These are phyloP conservation scores for Watsonalla binaria DNA, from an alignment of 2,888 invertebrate species.

Conservation along the genomic window DNA sequence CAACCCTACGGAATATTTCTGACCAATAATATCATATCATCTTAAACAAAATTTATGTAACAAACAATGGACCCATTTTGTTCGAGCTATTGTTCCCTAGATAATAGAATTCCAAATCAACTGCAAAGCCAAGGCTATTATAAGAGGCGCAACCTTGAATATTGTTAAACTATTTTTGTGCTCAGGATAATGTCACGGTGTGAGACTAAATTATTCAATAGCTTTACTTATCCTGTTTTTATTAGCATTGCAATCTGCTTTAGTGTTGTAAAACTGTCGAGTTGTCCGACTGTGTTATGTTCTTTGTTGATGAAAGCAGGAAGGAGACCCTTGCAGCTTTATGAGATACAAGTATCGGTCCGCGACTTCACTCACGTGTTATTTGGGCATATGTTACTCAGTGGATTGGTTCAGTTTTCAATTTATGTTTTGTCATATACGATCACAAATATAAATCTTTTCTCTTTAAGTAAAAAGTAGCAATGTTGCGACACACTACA, in stretches of 20 bases:
- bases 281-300: not conserved
- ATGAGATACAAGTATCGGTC: too few relatives aligned
- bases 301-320: not conserved
- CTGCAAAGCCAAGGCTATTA: not conserved
- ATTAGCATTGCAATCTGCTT: not conserved
- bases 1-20: too few relatives aligned
- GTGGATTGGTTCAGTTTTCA: too few relatives aligned
- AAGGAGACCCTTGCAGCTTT: too few relatives aligned
- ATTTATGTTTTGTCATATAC: too few relatives aligned
- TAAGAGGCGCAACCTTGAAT: not conserved
- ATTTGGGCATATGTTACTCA: too few relatives aligned
- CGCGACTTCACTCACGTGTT: too few relatives aligned
- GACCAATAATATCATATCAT: not conserved
- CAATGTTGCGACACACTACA: too few relatives aligned
- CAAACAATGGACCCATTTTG: conserved; percentile 1
- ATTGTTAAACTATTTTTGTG: not conserved
- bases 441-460: too few relatives aligned
- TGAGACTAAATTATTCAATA: not conserved
- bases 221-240: not conserved
- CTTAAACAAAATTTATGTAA: not conserved
- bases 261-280: not conserved
- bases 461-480: too few relatives aligned
- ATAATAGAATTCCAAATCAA: not conserved
- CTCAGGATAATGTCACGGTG: not conserved
- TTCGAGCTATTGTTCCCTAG: not conserved